These are phyloP conservation scores for Ptyas mucosa DNA, from an alignment of 2,113 vertebrate genomes.

Conservation along the genomic window DNA sequence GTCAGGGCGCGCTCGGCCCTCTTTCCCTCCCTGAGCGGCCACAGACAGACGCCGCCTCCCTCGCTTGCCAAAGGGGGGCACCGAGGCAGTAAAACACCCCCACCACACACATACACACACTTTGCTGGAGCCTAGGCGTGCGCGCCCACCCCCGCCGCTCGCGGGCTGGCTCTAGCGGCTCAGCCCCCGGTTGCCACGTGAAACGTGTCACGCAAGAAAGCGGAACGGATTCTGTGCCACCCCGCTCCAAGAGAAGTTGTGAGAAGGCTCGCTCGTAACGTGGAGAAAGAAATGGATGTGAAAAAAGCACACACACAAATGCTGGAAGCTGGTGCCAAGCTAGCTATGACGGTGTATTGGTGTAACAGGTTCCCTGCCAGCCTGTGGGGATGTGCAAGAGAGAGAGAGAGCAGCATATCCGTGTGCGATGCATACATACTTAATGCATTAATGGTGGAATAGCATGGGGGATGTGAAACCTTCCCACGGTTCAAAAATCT, in stretches of 20 bases:
- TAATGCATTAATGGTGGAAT: neutral
- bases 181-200: neutral
- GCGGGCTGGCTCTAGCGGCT: neutral
- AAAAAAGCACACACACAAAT: too few species aligned
- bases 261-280: neutral
- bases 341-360: neutral
- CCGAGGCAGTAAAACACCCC: neutral
- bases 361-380: neutral
- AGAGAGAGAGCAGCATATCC: neutral
- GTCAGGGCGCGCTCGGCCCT: neutral
- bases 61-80: neutral
- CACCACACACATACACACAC: too few species aligned
- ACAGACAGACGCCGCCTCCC: neutral
- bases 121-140: too few species aligned
- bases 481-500: neutral
- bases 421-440: neutral
- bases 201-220: neutral
- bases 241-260: neutral
- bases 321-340: neutral
- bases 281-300: neutral
- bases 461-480: neutral
- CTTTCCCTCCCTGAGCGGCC: neutral
- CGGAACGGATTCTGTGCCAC: neutral
- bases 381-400: neutral
- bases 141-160: neutral